These are phyloP conservation scores for Oophaga pumilio DNA, from an alignment of 2,113 vertebrate genomes.

Conservation along the genomic window DNA sequence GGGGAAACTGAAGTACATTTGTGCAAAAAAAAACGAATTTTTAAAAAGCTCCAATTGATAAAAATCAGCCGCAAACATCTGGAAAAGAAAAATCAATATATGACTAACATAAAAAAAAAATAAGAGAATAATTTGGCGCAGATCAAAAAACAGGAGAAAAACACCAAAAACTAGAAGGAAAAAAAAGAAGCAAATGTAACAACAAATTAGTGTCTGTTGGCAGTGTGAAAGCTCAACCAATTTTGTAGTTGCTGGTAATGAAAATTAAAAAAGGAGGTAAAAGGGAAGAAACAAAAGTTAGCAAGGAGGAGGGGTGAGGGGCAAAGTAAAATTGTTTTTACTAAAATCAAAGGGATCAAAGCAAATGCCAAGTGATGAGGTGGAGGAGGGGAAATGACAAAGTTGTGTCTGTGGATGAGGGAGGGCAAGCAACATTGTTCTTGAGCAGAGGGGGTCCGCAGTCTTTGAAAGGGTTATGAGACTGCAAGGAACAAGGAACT, in stretches of 20 bases:
- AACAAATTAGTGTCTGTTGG: neutral
- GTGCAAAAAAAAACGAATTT: too few relatives aligned
- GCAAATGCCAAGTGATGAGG: neutral
- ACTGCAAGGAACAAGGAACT: neutral
- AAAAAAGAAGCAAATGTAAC: neutral
- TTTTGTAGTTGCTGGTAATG: neutral
- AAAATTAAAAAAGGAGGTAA: neutral
- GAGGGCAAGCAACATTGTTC: neutral
- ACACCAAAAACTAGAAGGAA: too few relatives aligned
- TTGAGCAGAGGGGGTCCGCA: neutral
- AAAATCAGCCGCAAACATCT: too few relatives aligned
- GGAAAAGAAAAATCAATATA: too few relatives aligned
- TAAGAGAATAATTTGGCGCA: too few relatives aligned
- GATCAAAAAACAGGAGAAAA: too few relatives aligned
- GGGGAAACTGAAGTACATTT: too few relatives aligned
- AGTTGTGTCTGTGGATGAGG: neutral
- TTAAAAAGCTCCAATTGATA: too few relatives aligned
- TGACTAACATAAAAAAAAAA: too few relatives aligned
- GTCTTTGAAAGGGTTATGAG: neutral
- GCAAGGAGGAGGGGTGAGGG: neutral
- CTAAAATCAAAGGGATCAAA: neutral
- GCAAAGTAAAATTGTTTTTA: neutral
- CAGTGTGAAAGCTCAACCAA: neutral
- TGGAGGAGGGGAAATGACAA: neutral
- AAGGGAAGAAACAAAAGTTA: neutral